Evolutionary conservation across 2,888 invertebrate species (phyloP).

Genomic region (Platycnemis pennipes): DNA sequence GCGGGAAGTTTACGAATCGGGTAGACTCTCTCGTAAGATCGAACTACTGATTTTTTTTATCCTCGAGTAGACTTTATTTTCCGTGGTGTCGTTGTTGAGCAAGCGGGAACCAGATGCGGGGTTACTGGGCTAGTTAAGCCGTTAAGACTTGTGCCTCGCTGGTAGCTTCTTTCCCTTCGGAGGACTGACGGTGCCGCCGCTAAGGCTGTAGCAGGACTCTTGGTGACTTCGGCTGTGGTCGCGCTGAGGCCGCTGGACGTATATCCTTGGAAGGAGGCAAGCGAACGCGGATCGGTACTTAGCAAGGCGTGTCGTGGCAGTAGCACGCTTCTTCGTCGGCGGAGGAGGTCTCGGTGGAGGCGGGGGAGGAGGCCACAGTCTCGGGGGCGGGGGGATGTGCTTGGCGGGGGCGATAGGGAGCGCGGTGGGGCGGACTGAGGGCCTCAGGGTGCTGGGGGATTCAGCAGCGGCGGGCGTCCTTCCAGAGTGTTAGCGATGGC

Average conservation of each 20-base stretch:
- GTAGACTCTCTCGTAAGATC: neutral
- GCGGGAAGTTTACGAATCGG: neutral
- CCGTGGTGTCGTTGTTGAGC: neutral
- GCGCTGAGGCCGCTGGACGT: constrained; percentile 51
- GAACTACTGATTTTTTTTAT: neutral
- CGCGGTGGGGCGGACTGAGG: constrained; percentile 80
- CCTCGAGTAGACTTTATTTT: neutral
- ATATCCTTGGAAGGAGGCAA: constrained; percentile 12
- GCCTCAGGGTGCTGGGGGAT: constrained; percentile 76
- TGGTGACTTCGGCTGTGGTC: neutral
- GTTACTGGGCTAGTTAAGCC: neutral
- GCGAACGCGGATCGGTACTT: constrained; percentile 24
- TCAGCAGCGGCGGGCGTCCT: constrained; percentile 68
- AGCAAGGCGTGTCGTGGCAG: constrained; percentile 42
- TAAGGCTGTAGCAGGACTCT: neutral
- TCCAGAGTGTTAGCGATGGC: constrained; percentile 71
- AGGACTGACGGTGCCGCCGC: neutral
- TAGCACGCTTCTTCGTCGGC: constrained; percentile 51
- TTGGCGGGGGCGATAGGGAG: constrained; percentile 71
- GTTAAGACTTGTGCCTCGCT: constrained; percentile 22
- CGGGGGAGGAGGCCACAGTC: constrained; percentile 58
- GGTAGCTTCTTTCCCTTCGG: constrained; percentile 2
- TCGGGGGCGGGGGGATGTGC: constrained; percentile 61
- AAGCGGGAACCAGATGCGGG: neutral
- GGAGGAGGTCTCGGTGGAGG: constrained; percentile 66